Evolutionary conservation across 2,888 invertebrate genomes (phyloP), one percentile per base, ranked within the genome.

Genomic region (Sturmia bella): DNA sequence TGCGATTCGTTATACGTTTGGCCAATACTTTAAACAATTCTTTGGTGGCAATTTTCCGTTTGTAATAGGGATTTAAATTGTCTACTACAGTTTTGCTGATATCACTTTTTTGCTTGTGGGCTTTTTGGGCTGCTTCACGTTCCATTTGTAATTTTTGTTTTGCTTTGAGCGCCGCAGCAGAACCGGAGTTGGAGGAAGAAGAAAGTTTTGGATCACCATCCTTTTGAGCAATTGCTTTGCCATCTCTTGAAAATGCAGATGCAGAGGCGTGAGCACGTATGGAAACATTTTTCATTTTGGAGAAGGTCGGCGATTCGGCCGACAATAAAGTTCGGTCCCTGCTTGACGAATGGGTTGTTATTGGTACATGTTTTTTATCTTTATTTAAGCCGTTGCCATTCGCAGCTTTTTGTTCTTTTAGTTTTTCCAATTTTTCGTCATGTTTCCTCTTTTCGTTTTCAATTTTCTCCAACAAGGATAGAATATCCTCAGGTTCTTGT

Each of bases 11-110:
- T 54, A 90, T 86, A 32, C 88, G 86, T 75, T 89, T 90, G 17
- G 90, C 90, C 43, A 90, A 77, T 0, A 87, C 85, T 80, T 90
- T 90, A 61, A 90, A 90, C 0, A 89, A 75, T 32, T 90, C 89
- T 69, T 88, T 89, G 70, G 88, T 87, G 32, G 88, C 86, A 57
- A 90, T 90, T 79, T 90, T 89, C 2, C 86, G 85, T 75, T 89
- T 90, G 24, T 90, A 90, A 64, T 90, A 89, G 0, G 90, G 90
- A 87, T 90, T 90, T 4, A 90, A 86, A 84, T 83, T 86, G 63
- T 86, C 87, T 11, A 88, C 90, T n/a, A 89, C 87, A 1, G 84
- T 80, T 84, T 89, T 89, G 52, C 89, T 88, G 0, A 88, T 85
- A 80, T 89, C 87, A 3, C 83, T 56, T 37, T 84, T 84, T 45